phyloP scores from a whole-genome alignment of 2,888 invertebrate genomes.

The Trachelus iudaicus region DNA sequence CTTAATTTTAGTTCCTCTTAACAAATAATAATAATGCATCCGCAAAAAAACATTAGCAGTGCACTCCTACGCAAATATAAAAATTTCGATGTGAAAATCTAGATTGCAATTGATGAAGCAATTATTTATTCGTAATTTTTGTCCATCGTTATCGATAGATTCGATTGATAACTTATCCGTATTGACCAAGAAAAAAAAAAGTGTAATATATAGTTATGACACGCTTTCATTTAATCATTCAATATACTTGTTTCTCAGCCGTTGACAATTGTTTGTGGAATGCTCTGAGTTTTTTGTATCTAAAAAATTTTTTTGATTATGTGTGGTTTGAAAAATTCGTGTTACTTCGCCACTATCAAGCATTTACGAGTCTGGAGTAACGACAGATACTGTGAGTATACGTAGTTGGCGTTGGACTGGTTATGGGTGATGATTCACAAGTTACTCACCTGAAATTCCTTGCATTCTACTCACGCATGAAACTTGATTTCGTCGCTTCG shows the following conservation, averaged over 20 bases:
- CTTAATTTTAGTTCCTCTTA: background rate
- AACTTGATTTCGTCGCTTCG: background rate
- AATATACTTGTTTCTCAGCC: background rate
- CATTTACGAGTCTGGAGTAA: background rate
- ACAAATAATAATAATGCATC: background rate
- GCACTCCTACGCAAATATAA: background rate
- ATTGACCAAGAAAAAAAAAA: background rate
- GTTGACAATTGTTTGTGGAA: background rate
- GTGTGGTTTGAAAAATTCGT: background rate
- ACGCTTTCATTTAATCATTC: background rate
- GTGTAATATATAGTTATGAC: background rate
- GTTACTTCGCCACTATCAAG: background rate
- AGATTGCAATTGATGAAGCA: background rate
- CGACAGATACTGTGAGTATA: background rate
- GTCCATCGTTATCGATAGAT: background rate
- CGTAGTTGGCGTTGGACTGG: background rate
- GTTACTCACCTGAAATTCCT: constrained; percentile 5
- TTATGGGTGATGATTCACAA: background rate
- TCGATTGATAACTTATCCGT: background rate
- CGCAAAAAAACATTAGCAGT: background rate
- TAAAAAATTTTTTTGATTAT: background rate
- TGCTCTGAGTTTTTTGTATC: background rate
- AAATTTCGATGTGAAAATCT: background rate
- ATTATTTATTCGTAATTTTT: background rate
- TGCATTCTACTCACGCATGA: constrained; percentile 2